A percentile compares a stretch with the other conserved stretches of the same genome.
These are phyloP conservation scores for Prionace glauca DNA, from an alignment of 2,797 vertebrate genomes.

Conservation along the genomic window DNA sequence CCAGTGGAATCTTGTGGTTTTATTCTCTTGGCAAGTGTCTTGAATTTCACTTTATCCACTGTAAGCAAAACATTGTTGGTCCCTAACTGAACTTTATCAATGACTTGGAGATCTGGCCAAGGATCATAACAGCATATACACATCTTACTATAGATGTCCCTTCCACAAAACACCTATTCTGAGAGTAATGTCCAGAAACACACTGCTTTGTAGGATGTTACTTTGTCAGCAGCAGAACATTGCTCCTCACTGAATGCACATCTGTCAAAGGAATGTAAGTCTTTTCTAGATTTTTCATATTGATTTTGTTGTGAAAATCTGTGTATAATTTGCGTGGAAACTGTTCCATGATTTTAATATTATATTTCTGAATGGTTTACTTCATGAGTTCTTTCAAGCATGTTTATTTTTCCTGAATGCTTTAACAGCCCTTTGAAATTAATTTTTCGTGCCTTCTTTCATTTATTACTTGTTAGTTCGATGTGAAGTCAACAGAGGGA, in stretches of 20 bases:
- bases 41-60: too few relatives aligned
- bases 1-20: too few relatives aligned
- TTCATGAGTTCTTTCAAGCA: neutral
- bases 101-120: too few relatives aligned
- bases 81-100: too few relatives aligned
- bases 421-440: neutral
- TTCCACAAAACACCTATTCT: neutral
- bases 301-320: neutral
- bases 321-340: neutral
- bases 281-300: neutral
- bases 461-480: constrained; percentile 40
- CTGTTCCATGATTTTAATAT: neutral
- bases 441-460: neutral
- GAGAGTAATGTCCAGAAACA: neutral
- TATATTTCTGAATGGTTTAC: neutral
- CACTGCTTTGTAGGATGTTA: neutral
- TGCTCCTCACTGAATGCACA: neutral
- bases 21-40: too few relatives aligned
- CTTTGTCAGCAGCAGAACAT: neutral
- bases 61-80: too few relatives aligned
- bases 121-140: neutral
- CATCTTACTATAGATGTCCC: neutral
- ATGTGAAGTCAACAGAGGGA: constrained; percentile 56
- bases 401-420: neutral
- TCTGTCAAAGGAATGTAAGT: neutral